Percentiles rank a stretch among this genome's conserved stretches.
Evolutionary conservation across 92 coral and sea anemone genomes (phyloP).

Genomic region (Epizoanthus rinbou): DNA sequence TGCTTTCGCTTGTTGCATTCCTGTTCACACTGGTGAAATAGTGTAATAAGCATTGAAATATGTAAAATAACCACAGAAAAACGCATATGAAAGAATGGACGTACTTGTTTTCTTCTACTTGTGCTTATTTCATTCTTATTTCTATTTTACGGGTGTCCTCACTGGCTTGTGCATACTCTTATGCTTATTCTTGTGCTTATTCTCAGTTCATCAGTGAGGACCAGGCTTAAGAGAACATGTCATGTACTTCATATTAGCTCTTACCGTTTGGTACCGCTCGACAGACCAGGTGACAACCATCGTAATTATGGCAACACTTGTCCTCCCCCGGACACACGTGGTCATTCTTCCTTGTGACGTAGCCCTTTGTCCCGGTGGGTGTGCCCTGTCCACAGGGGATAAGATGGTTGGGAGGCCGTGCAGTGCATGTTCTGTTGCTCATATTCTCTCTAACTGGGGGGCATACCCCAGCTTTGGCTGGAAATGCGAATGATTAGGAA

Average conservation of each 20-base stretch:
- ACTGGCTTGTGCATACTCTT: too few species aligned
- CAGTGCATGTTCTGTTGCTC: conserved; percentile 10
- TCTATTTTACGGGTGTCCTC: too few species aligned
- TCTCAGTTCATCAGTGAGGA: neutral
- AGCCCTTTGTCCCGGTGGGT: conserved; percentile 24
- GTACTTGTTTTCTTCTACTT: too few species aligned
- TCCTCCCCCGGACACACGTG: conserved; percentile 61
- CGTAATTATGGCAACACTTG: conserved; percentile 52
- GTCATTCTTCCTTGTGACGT: conserved; percentile 47
- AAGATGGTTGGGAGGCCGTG: neutral
- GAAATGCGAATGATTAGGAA: neutral
- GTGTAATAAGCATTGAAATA: too few species aligned
- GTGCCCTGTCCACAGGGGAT: conserved; percentile 52
- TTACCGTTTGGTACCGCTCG: conserved; percentile 54
- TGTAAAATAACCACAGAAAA: too few species aligned
- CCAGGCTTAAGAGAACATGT: too few species aligned
- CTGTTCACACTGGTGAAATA: too few species aligned
- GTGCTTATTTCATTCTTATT: too few species aligned
- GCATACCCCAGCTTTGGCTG: conserved; percentile 59
- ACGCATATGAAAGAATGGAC: too few species aligned
- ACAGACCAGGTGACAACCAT: conserved; percentile 54
- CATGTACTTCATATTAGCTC: neutral
- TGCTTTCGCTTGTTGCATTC: too few species aligned
- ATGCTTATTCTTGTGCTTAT: too few species aligned
- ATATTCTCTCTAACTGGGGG: conserved; percentile 28